These are phyloP conservation scores for Metopia argyrocephala DNA, from an alignment of 2,888 invertebrate species.

Conservation along the genomic window DNA sequence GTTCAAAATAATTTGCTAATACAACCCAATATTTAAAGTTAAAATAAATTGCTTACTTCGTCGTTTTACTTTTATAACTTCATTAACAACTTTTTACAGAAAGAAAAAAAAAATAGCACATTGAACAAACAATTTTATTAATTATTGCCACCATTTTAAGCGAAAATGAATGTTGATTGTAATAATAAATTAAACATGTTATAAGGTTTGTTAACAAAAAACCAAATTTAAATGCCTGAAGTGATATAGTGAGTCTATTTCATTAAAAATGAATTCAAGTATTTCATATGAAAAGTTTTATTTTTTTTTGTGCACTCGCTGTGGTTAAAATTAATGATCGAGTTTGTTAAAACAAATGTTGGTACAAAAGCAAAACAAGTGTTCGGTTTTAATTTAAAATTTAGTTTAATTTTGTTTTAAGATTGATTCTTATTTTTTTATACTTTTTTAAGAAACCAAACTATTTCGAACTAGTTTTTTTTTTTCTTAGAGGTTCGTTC, in stretches of 20 bases:
- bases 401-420: slow-evolving; percentile 17
- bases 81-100: background rate
- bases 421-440: background rate
- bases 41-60: background rate
- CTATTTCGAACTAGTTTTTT: background rate
- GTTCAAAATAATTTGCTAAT: too few relatives aligned
- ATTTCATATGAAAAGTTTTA: background rate
- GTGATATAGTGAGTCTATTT: slow-evolving; percentile 45
- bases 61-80: background rate
- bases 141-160: slow-evolving; percentile 43
- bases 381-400: slow-evolving; percentile 32
- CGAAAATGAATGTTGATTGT: slow-evolving; percentile 38
- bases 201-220: slow-evolving; percentile 43
- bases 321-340: slow-evolving; percentile 44
- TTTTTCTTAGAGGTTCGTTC: slow-evolving; percentile 5
- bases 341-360: slow-evolving; percentile 53
- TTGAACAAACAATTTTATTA: slow-evolving; percentile 37
- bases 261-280: slow-evolving; percentile 31
- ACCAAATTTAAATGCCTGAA: slow-evolving; percentile 36
- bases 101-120: background rate
- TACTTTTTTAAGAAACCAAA: background rate
- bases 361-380: slow-evolving; percentile 45
- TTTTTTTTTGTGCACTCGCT: background rate
- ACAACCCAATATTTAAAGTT: too few relatives aligned
- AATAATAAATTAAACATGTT: slow-evolving; percentile 34